Conservation (phyloP, 2,888 invertebrate species). For the Yponomeuta plumbellus region DNA sequence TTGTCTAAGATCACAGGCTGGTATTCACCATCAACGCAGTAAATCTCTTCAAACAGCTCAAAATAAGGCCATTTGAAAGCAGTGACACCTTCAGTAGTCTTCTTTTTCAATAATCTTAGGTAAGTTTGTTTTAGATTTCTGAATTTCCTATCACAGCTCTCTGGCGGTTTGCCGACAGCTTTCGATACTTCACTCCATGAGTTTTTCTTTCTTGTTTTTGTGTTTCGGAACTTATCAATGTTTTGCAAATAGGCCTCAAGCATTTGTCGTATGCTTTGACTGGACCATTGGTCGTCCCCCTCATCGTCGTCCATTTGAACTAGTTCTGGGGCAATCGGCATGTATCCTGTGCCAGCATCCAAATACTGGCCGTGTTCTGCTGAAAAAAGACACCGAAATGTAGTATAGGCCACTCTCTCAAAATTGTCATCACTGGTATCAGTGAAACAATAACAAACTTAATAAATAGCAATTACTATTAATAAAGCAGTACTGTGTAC, state of each 20-base stretch:
- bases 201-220: constrained; percentile 65
- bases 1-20: constrained; percentile 60
- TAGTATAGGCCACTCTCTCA: too few species aligned
- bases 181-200: constrained; percentile 59
- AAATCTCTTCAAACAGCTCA: constrained; percentile 62
- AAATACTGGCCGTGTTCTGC: constrained; percentile 48
- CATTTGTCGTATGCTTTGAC: constrained; percentile 46
- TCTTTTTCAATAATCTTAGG: constrained; percentile 57
- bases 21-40: constrained; percentile 56
- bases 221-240: constrained; percentile 58
- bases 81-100: constrained; percentile 42
- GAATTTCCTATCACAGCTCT: constrained; percentile 66
- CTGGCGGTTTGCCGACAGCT: constrained; percentile 55
- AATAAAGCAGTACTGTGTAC: too few species aligned
- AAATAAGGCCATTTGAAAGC: constrained; percentile 66
- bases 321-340: constrained; percentile 40
- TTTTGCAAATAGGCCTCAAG: constrained; percentile 57
- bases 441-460: too few species aligned
- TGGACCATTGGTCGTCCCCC: constrained; percentile 66
- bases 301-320: constrained; percentile 49
- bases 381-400: constrained; percentile 28
- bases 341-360: constrained; percentile 47
- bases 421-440: too few species aligned
- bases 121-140: constrained; percentile 67
- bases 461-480: too few species aligned